These are phyloP conservation scores for Eurytoma californica DNA, from an alignment of 2,888 invertebrate genomes.

Conservation along the genomic window DNA sequence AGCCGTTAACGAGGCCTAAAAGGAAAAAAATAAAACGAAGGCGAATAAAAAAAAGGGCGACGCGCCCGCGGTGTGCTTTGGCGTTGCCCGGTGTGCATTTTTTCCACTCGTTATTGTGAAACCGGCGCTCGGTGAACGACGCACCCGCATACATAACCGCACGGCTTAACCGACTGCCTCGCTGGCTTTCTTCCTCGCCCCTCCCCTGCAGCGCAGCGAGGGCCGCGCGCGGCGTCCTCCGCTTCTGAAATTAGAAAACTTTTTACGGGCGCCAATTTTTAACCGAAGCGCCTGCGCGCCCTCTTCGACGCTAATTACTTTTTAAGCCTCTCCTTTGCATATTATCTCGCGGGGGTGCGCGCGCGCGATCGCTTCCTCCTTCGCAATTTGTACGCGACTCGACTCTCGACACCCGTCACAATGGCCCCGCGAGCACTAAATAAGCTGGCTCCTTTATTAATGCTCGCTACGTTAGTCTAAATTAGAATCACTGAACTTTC, in stretches of 20 bases:
- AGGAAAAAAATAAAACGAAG: slow-evolving; percentile 4
- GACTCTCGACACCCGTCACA: slow-evolving; percentile 52
- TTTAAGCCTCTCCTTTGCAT: slow-evolving; percentile 73
- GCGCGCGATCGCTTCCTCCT: neutral
- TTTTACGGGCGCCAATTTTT: slow-evolving; percentile 74
- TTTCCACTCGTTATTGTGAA: no score
- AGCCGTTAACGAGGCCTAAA: no score
- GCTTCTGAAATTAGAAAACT: slow-evolving; percentile 74
- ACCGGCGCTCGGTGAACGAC: no score
- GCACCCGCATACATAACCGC: slow-evolving; percentile 57
- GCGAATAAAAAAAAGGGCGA: neutral
- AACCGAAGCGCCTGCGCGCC: slow-evolving; percentile 68
- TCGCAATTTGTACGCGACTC: slow-evolving; percentile 56
- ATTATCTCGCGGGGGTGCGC: slow-evolving; percentile 64
- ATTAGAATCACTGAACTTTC: slow-evolving; percentile 42
- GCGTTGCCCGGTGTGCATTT: no score
- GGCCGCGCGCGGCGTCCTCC: slow-evolving; percentile 41
- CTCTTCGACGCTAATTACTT: slow-evolving; percentile 73
- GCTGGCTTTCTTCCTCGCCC: slow-evolving; percentile 5
- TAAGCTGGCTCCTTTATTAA: slow-evolving; percentile 58
- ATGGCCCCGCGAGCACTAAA: slow-evolving; percentile 54
- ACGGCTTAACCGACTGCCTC: slow-evolving; percentile 56
- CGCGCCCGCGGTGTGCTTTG: neutral
- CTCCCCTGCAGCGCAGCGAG: neutral
- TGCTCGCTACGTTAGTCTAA: slow-evolving; percentile 54